Evolutionary conservation across 2,113 vertebrate genomes (phyloP).

Genomic region (Sylvia atricapilla): DNA sequence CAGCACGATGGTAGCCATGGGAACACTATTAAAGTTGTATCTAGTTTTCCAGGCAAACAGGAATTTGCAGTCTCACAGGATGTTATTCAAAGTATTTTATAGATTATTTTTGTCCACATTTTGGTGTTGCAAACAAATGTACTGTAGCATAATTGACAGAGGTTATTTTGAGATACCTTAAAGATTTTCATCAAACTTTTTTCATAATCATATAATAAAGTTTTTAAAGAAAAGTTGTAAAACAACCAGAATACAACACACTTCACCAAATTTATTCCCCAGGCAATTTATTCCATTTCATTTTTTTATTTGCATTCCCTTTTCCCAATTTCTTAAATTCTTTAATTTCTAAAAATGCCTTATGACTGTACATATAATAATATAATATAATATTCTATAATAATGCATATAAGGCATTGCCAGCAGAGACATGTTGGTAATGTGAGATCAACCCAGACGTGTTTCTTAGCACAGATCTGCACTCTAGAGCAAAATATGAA

Average conservation of each 20-base stretch:
- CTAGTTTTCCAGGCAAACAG: background rate
- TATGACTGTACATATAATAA: background rate
- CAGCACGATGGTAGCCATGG: background rate
- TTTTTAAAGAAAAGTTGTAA: background rate
- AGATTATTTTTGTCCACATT: background rate
- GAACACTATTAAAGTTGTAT: slow-evolving; percentile 28
- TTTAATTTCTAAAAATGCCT: background rate
- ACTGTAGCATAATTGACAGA: background rate
- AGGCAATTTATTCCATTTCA: background rate
- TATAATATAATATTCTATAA: too few species aligned
- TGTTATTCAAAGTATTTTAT: background rate
- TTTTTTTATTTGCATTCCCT: background rate
- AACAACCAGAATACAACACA: background rate
- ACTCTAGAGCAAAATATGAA: background rate
- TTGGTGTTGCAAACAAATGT: background rate
- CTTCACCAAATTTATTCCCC: background rate
- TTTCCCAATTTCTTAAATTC: background rate
- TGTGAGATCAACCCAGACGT: background rate
- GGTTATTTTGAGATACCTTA: background rate
- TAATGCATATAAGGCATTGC: background rate
- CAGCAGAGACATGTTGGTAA: too few species aligned
- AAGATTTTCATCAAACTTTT: background rate
- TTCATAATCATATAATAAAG: background rate
- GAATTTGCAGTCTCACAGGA: background rate
- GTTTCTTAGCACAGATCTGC: background rate